These are phyloP conservation scores for Chalcosyrphus nemorum DNA, from an alignment of 2,888 invertebrate species.

Conservation along the genomic window DNA sequence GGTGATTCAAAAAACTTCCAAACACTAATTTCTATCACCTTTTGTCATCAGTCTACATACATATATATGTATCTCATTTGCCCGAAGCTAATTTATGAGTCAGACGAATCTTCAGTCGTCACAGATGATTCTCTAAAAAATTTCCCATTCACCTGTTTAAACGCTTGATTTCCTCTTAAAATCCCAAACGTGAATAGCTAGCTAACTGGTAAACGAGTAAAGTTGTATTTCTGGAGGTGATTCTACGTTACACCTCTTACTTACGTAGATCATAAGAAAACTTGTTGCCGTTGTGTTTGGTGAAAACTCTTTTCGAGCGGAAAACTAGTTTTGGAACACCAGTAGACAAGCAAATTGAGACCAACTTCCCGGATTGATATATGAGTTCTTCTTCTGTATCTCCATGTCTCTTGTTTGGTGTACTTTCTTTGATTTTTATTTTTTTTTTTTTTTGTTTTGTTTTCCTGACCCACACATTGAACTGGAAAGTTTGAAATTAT, in stretches of 20 bases:
- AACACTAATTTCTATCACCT: not conserved
- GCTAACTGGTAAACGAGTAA: not conserved
- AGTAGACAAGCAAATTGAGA: constrained; percentile 14
- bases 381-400: constrained; percentile 9
- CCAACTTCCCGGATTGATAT: constrained; percentile 30
- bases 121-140: constrained; percentile 11
- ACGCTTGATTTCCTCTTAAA: not conserved
- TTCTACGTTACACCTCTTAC: constrained; percentile 23
- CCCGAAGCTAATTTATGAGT: not conserved
- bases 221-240: constrained; percentile 10
- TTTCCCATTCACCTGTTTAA: constrained; percentile 11
- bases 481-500: constrained; percentile 45
- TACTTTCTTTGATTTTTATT: constrained; percentile 49
- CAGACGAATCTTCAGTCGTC: not conserved
- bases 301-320: constrained; percentile 35
- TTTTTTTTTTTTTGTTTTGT: constrained; percentile 24
- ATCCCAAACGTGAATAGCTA: not conserved
- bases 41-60: constrained; percentile 6
- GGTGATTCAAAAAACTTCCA: not conserved
- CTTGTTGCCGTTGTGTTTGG: constrained; percentile 17
- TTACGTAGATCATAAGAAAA: constrained; percentile 16
- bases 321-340: constrained; percentile 55
- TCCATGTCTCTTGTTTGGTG: not conserved
- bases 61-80: too few relatives aligned
- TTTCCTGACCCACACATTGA: constrained; percentile 55